Evolutionary conservation across 2,113 vertebrate genomes (phyloP), one percentile per base, ranked within the genome.

Genomic region (Apteryx owenii): DNA sequence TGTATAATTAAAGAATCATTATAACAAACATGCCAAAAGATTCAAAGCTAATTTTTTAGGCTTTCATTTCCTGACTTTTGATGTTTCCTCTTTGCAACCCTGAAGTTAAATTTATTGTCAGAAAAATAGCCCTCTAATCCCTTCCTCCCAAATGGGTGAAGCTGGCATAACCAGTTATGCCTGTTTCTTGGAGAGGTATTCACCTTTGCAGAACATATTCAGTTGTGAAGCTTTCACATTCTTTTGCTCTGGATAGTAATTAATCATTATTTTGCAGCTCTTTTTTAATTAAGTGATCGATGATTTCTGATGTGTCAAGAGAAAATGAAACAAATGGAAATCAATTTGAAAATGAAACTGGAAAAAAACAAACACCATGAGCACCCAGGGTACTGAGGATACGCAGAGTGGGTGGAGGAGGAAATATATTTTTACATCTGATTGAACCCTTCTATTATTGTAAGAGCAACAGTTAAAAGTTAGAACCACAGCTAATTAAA

Each of bases 241-340:
- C 89, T 50, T 95, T 95, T 95, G 62, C 94, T 92, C 62, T 85
- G 54, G 78, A 62, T 70, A 92, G 90, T 60, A 97, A 95, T 95
- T 93, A 95, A 93, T 97, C 89, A 95, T 88, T 79, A 94, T 93
- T 94, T 88, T 91, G 58, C 58, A 89, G 40, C 4, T 95, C 70
- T 60, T 85, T 95, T 95, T 92, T 88, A 95, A 95, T 95, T 80
- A 92, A 23, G 44, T 89, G 86, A 97, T 95, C 95, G 95, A 95
- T 96, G 84, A 92, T 92, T 96, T 94, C 86, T 93, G 84, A 93
- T 95, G 58, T 21, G 29, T 92, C 92, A 95, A 93, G 92, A 89
- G 66, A 95, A 91, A 95, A 97, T 87, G 13, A 95, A 95, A 91
- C 33, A 92, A 96, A 91, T 91, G 66, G 73, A 89, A 95, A 95